These are phyloP conservation scores for Acanthurus leucopareius DNA, from an alignment of 2,797 vertebrate genomes.

Conservation along the genomic window DNA sequence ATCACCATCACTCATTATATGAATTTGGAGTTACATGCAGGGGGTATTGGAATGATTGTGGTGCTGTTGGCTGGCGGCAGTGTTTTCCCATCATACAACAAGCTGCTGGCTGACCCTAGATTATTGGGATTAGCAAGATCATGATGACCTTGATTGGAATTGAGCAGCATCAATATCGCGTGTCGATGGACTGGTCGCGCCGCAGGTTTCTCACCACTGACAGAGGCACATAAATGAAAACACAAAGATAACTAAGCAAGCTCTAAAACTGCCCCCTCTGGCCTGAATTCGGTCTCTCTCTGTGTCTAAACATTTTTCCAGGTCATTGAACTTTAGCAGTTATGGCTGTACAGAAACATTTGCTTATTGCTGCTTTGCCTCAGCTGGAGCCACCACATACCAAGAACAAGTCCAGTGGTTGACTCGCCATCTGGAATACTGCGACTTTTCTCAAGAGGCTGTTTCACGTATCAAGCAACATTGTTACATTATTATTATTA, in stretches of 20 bases:
- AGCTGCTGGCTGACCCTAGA: conserved; percentile 22
- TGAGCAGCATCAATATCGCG: conserved; percentile 11
- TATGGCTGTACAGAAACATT: conserved; percentile 15
- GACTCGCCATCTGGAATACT: conserved; percentile 16
- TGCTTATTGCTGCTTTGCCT: conserved; percentile 16
- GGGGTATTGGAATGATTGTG: neutral
- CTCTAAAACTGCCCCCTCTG: neutral
- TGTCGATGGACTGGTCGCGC: conserved; percentile 10
- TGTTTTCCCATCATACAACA: conserved; percentile 4
- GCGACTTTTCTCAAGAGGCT: conserved; percentile 12
- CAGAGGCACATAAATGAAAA: neutral
- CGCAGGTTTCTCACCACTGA: neutral
- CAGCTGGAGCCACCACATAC: conserved; percentile 14
- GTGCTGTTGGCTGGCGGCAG: neutral
- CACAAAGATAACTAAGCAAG: neutral
- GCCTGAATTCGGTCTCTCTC: neutral
- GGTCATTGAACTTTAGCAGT: conserved; percentile 32
- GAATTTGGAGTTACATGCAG: neutral
- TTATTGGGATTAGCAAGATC: conserved; percentile 8
- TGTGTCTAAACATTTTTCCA: conserved; percentile 24
- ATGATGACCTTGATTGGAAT: conserved; percentile 44
- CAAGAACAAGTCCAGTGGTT: neutral
- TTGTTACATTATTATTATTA: no score
- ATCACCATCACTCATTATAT: conserved; percentile 6
- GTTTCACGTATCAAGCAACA: neutral